These are phyloP conservation scores for Cynopterus sphinx DNA, from an alignment of 2,797 vertebrate species.

Conservation along the genomic window DNA sequence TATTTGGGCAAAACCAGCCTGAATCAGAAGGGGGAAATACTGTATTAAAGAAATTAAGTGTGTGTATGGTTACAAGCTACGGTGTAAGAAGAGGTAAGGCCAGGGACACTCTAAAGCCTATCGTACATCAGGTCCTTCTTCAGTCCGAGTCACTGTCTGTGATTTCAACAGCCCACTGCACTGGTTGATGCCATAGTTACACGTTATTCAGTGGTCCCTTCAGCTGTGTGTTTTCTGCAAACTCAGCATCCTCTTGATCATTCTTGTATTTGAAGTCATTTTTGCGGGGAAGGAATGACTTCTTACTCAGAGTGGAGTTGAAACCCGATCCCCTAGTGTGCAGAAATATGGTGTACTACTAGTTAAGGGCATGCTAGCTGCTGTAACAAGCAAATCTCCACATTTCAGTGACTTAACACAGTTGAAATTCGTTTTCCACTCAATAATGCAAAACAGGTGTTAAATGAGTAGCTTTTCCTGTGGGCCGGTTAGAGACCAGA, in stretches of 20 bases:
- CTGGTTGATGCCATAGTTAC: rapidly evolving
- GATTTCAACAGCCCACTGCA: not conserved
- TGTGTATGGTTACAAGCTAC: too few relatives aligned
- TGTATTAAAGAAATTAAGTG: too few relatives aligned
- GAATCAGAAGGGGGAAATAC: too few relatives aligned
- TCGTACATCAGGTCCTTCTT: too few relatives aligned
- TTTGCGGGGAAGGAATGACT: not conserved
- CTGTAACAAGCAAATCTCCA: not conserved
- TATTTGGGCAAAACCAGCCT: too few relatives aligned
- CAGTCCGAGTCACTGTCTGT: not conserved
- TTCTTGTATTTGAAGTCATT: not conserved
- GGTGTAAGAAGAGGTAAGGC: too few relatives aligned
- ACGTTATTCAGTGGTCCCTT: not conserved
- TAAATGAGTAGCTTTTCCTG: not conserved
- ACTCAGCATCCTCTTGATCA: not conserved
- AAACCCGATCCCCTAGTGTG: not conserved
- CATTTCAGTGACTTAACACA: not conserved
- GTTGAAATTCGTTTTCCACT: not conserved
- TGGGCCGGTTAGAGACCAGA: not conserved
- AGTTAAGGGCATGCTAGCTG: not conserved
- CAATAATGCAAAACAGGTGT: not conserved
- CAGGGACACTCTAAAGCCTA: too few relatives aligned
- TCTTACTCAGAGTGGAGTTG: not conserved
- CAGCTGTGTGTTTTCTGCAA: not conserved
- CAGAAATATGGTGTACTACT: not conserved